phyloP scores from a whole-genome alignment of 2,888 invertebrate genomes.

The Drosophila pseudotalamancana region DNA sequence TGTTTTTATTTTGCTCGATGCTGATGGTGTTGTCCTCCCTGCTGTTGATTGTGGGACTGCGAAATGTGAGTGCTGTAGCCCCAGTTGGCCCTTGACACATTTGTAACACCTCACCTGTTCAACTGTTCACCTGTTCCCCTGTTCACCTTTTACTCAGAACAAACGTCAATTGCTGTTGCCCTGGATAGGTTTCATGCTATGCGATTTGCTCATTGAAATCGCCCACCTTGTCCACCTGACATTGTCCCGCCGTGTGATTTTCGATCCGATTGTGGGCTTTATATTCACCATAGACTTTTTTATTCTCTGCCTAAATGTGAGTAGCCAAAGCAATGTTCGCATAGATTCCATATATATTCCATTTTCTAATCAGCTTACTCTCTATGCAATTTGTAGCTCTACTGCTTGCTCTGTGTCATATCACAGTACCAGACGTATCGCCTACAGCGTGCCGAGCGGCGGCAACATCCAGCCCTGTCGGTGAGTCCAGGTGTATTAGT shows the following conservation, averaged over 20 bases:
- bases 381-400: constrained; percentile 86
- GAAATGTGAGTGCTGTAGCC: constrained; percentile 86
- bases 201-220: constrained; percentile 88
- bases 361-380: background rate
- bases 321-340: constrained; percentile 69
- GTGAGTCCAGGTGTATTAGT: constrained; percentile 76
- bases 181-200: constrained; percentile 89
- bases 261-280: constrained; percentile 90
- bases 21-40: constrained; percentile 89
- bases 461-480: constrained; percentile 86
- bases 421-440: constrained; percentile 94
- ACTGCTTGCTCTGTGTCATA: constrained; percentile 92
- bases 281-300: constrained; percentile 92
- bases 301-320: constrained; percentile 90
- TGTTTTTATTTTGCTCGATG: constrained; percentile 88
- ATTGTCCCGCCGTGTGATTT: constrained; percentile 87
- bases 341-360: background rate
- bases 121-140: constrained; percentile 11
- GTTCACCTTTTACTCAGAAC: constrained; percentile 86
- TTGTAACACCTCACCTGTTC: background rate
- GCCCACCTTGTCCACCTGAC: constrained; percentile 88
- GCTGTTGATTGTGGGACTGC: constrained; percentile 88
- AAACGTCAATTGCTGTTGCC: constrained; percentile 89
- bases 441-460: constrained; percentile 84
- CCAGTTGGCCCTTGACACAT: constrained; percentile 7